Evolutionary conservation across 2,797 vertebrate genomes (phyloP), one percentile per base, ranked within the genome.

Genomic region (Amazonetta brasiliensis): DNA sequence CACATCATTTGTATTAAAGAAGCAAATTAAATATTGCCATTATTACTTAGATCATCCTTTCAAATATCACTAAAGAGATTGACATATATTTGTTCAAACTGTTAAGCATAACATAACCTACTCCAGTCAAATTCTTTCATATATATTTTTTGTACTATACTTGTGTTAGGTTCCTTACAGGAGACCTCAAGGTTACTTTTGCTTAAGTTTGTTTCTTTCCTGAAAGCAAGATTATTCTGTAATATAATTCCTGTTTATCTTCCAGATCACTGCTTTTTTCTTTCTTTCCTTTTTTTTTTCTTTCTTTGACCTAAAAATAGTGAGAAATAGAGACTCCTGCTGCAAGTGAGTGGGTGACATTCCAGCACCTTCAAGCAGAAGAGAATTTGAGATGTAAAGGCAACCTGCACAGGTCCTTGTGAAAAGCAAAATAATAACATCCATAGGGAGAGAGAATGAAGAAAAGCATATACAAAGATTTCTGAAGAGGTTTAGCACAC

Each of bases 161-260:
- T 44, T 82, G 73, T 56, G 13, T 20, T 85, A 50, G 39, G 26
- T 89, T 93, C n/a, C 25, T 89, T 35, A 44, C 18, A 88, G 83
- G 64, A 50, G 23, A 86, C 26, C 44, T 67, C 44, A 92, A 96
- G 74, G 87, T 84, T 90, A 64, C 58, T 79, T 68, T 82, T 95
- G 41, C 84, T 79, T 60, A 54, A 87, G 35, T 85, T 75, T 87
- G 31, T 96, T 92, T 74, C 26, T 58, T 93, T 84, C 18, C 12
- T 2, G 26, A 90, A 59, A 77, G 37, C 18, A 71, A 92, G 37
- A 60, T 87, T 86, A 85, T 93, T 87, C 44, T 79, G 50, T 76
- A 92, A 54, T 59, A 41, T 52, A 67, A 59, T 89, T 96, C 68
- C 84, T 68, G 58, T 95, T 95, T 96, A 92, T 93, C 91, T 91